Evolutionary conservation across 1,140 invertebrate species (phyloP).

Genomic region (Micrasema longulum): DNA sequence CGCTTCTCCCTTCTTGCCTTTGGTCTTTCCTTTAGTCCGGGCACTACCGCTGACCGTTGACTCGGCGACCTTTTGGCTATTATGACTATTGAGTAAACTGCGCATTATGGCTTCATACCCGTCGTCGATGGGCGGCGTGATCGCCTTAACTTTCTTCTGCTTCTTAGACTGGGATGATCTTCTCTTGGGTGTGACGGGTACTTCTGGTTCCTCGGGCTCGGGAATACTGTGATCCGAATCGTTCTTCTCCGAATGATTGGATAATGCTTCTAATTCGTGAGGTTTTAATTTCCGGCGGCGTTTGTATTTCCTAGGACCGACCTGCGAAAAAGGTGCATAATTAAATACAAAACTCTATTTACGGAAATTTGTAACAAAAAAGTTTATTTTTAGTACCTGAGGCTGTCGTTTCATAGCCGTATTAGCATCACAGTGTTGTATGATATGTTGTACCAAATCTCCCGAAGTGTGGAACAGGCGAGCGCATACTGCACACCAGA

Average conservation of each 20-base stretch:
- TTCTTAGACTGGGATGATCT: conserved; percentile 44
- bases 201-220: conserved; percentile 62
- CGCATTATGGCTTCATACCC: conserved; percentile 56
- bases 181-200: conserved; percentile 60
- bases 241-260: conserved; percentile 57
- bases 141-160: conserved; percentile 32
- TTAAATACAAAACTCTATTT: not conserved
- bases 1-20: conserved; percentile 54
- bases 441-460: conserved; percentile 82
- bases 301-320: conserved; percentile 83
- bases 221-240: conserved; percentile 59
- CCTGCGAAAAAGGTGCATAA: conserved; percentile 57
- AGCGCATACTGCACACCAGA: conserved; percentile 81
- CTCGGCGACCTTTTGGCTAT: conserved; percentile 58
- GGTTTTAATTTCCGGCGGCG: conserved; percentile 79
- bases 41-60: conserved; percentile 63
- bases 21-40: conserved; percentile 65
- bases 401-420: conserved; percentile 82
- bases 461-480: conserved; percentile 75
- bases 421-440: conserved; percentile 85
- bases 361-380: not conserved
- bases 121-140: conserved; percentile 50
- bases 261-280: conserved; percentile 68
- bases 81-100: conserved; percentile 58
- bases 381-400: conserved; percentile 64